Evolutionary conservation across 2,797 vertebrate species (phyloP), one percentile per base, ranked within the genome.

Genomic region (Galaxias olidus): DNA sequence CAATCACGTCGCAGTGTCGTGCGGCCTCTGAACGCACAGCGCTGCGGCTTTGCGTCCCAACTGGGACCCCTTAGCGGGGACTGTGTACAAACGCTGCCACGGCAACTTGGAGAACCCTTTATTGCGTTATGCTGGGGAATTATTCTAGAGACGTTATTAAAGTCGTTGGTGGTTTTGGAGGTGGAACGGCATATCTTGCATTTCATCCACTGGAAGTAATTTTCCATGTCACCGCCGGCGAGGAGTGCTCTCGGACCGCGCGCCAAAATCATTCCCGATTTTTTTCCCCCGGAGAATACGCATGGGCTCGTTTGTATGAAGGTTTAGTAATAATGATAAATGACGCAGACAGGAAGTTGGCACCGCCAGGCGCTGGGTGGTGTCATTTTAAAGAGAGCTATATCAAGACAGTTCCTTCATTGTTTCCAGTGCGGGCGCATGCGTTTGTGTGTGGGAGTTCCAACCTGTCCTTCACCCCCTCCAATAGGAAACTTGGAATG

Each of bases 141-240:
- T 11, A 11, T 62, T 62, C 42, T 7, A 50, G 40, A 43, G 55
- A 18, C 17, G 55, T 50, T 66, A 42, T 66, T 58, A 56, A 49
- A 66, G 55, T 58, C 55, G 15, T 58, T 66, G 63, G 63, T 44
- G 54, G 63, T 66, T 65, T 61, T 66, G 63, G 63, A 66, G 45
- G 54, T 12, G 19, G 15, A 65, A 50, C 13, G 14, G 45, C 40
- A 58, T 43, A 50, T 50, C 55, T 51, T 50, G 15, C 15, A 58
- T 50, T 51, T 50, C 40, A 62, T 62, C 49, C 41, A 58, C 19
- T 58, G 63, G 55, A 19, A 58, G 63, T 65, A 4, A 59, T 58
- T 51, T 65, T 65, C 55, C 15, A 65, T 57, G 63, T 58, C 51
- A n/a, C 10, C 17, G 43, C 58, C n/a, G 43, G 5, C 13, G 45